Evolutionary conservation across 2,797 vertebrate genomes (phyloP).

Genomic region (Xyrichtys novacula): DNA sequence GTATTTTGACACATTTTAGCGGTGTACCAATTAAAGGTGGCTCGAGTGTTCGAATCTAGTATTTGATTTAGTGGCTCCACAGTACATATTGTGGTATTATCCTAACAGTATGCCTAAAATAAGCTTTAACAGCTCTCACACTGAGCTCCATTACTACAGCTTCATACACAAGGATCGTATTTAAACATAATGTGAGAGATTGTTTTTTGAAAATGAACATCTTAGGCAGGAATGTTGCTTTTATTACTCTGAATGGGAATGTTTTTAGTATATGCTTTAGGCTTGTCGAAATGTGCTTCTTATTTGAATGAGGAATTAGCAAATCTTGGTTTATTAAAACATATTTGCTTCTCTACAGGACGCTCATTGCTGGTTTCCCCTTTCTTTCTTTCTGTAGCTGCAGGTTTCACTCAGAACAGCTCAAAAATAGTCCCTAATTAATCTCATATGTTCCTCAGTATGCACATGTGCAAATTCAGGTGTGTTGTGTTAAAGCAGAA

Average conservation of each 20-base stretch:
- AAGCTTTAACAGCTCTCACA: background rate
- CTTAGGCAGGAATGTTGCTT: slow-evolving; percentile 1
- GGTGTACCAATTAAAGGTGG: slow-evolving; percentile 52
- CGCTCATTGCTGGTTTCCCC: background rate
- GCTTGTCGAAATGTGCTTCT: background rate
- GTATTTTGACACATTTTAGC: slow-evolving; percentile 47
- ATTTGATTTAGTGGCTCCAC: slow-evolving; percentile 25
- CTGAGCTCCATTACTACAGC: slow-evolving; percentile 1
- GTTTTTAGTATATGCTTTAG: background rate
- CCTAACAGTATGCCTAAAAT: slow-evolving; percentile 1
- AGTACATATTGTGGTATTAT: slow-evolving; percentile 9
- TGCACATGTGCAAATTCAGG: slow-evolving; percentile 25
- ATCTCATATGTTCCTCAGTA: slow-evolving; percentile 31
- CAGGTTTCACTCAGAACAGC: background rate
- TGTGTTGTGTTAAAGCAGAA: slow-evolving; percentile 37
- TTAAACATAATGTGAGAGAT: slow-evolving; percentile 14
- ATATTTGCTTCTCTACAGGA: background rate
- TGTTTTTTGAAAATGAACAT: background rate
- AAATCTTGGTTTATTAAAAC: background rate
- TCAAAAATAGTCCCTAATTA: slow-evolving; percentile 41
- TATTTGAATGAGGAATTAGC: background rate
- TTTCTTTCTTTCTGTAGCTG: rapidly evolving
- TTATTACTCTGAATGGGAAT: background rate
- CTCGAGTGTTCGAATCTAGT: slow-evolving; percentile 19
- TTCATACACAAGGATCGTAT: slow-evolving; percentile 4